Percentiles rank a stretch among this genome's conserved stretches.
Conservation (phyloP, 1,140 invertebrate species). For the Papilio xuthus region DNA sequence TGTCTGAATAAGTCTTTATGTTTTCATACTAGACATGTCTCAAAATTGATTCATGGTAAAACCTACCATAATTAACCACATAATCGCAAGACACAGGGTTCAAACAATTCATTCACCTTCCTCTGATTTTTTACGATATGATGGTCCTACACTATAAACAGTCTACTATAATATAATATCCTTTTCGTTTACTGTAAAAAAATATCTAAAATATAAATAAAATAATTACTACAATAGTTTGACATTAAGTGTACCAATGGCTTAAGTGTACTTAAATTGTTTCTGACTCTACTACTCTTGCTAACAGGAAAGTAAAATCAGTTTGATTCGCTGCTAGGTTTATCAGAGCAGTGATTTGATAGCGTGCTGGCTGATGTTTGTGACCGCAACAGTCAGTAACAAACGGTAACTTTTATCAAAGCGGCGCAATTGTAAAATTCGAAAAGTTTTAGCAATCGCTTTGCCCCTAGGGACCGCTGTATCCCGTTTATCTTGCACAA, state of each 20-base stretch:
- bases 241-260: neutral
- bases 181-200: too few species aligned
- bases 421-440: conserved; percentile 19
- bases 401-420: conserved; percentile 27
- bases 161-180: too few species aligned
- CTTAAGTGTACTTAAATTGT: neutral
- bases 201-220: too few species aligned
- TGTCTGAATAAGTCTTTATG: neutral
- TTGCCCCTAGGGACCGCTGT: conserved; percentile 24
- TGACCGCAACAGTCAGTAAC: neutral
- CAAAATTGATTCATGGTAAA: neutral
- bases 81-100: too few species aligned
- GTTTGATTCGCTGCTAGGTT: neutral
- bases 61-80: too few species aligned
- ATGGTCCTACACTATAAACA: too few species aligned
- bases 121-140: too few species aligned
- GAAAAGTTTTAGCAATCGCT: conserved; percentile 35
- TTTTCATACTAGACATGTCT: neutral
- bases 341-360: neutral
- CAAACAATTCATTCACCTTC: too few species aligned
- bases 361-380: neutral
- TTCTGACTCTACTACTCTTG: neutral
- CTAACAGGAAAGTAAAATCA: neutral
- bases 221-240: too few species aligned
- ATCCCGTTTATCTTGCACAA: conserved; percentile 36